A percentile compares a stretch with the other conserved stretches of the same genome.
Conservation (phyloP, 2,888 invertebrate genomes). For the Cosmia trapezina region DNA sequence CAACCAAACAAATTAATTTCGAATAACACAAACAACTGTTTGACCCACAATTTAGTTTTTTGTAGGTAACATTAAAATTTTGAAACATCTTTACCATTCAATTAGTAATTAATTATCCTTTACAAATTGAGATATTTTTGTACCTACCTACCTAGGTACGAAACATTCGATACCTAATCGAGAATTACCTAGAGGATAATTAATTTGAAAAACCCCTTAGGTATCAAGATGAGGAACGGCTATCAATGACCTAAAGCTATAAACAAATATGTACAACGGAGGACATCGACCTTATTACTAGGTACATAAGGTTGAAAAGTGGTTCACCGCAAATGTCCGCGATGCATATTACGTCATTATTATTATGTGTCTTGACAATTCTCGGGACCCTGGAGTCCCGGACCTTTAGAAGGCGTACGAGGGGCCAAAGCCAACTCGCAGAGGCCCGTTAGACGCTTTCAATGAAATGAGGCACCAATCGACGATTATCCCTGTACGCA, state of each 20-base stretch:
- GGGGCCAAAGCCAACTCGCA: too few relatives aligned
- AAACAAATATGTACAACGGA: background rate
- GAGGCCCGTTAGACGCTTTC: too few relatives aligned
- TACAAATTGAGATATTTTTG: background rate
- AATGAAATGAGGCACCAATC: too few relatives aligned
- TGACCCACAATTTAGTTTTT: background rate
- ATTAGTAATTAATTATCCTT: background rate
- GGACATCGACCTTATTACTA: too few relatives aligned
- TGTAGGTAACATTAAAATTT: background rate
- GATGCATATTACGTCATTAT: too few relatives aligned
- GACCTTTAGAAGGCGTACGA: too few relatives aligned
- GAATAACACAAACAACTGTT: slow-evolving; percentile 21
- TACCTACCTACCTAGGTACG: background rate
- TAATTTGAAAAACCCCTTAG: background rate
- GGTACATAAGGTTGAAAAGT: too few relatives aligned
- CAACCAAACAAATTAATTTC: background rate
- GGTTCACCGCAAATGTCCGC: too few relatives aligned
- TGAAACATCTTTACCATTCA: background rate
- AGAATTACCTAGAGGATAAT: background rate
- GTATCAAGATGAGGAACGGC: background rate
- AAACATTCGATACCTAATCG: background rate
- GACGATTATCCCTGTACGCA: too few relatives aligned
- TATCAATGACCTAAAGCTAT: background rate
- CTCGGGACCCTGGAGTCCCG: too few relatives aligned
- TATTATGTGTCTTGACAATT: too few relatives aligned